phyloP scores from a whole-genome alignment of 1,140 invertebrate genomes.

The Drosophila kikkawai region DNA sequence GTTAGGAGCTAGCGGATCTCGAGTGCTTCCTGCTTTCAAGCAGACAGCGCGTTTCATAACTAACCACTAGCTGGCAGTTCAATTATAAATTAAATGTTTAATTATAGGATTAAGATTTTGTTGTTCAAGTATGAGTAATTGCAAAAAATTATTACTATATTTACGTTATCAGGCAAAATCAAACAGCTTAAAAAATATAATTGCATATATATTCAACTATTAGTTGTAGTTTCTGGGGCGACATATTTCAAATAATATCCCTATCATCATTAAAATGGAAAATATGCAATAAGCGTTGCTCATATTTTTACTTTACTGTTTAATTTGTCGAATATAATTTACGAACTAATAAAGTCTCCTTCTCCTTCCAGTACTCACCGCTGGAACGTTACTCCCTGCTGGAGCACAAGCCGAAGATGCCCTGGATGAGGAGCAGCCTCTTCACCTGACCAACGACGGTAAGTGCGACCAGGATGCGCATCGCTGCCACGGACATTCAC shows the following conservation, averaged over 20 bases:
- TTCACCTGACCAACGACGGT: constrained; percentile 78
- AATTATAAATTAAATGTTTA: background rate
- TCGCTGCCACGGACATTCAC: constrained; percentile 66
- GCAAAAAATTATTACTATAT: background rate
- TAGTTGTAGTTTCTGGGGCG: background rate
- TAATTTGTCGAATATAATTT: too few relatives aligned
- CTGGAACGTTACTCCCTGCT: background rate
- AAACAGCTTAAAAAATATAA: background rate
- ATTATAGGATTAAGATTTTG: background rate
- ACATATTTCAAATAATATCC: background rate
- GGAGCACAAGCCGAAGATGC: constrained; percentile 6
- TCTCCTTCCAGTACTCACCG: constrained; percentile 29
- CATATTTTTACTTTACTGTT: background rate
- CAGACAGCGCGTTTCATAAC: constrained; percentile 21
- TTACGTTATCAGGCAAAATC: background rate
- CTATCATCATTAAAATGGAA: background rate
- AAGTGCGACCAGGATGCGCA: constrained; percentile 53
- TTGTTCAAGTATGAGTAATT: background rate
- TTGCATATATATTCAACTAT: background rate
- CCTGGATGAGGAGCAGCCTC: constrained; percentile 66
- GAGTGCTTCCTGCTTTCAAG: constrained; percentile 22
- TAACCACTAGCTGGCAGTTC: background rate
- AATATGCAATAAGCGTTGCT: too few relatives aligned
- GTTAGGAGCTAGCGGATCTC: constrained; percentile 3
- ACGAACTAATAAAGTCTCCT: background rate